Conservation (phyloP, 2,797 vertebrate species). For the Dromococcyx pavoninus region DNA sequence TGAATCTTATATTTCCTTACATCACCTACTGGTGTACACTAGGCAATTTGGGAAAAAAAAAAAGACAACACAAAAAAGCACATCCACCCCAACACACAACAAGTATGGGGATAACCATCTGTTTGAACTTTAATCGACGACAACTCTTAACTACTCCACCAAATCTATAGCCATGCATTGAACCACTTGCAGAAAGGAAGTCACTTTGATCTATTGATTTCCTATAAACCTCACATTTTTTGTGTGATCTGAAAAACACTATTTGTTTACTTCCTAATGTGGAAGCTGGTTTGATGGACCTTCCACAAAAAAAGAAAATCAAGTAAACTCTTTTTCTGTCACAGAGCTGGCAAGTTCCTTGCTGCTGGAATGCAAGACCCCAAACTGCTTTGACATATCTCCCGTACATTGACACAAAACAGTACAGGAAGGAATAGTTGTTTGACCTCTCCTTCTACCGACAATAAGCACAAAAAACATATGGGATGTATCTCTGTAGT, state of each 20-base stretch:
- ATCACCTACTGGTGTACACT: not conserved
- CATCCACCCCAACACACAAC: not conserved
- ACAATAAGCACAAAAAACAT: slow-evolving; percentile 53
- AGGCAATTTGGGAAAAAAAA: not conserved
- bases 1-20: not conserved
- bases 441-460: slow-evolving; percentile 32
- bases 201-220: not conserved
- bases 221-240: not conserved
- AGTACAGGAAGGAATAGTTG: slow-evolving; percentile 41
- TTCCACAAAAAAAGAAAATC: not conserved
- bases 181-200: not conserved
- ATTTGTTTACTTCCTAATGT: not conserved
- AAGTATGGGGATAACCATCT: not conserved
- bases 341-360: not conserved
- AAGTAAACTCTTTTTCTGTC: not conserved
- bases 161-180: not conserved
- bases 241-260: not conserved
- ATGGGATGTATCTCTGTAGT: slow-evolving; percentile 14
- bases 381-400: slow-evolving; percentile 24
- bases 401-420: slow-evolving; percentile 37
- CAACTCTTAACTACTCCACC: not conserved
- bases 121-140: not conserved
- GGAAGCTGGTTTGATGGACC: not conserved
- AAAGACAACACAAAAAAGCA: rapidly evolving
- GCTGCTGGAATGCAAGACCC: not conserved